Conservation (phyloP, 2,888 invertebrate species). For the Bhutanitis thaidina region DNA sequence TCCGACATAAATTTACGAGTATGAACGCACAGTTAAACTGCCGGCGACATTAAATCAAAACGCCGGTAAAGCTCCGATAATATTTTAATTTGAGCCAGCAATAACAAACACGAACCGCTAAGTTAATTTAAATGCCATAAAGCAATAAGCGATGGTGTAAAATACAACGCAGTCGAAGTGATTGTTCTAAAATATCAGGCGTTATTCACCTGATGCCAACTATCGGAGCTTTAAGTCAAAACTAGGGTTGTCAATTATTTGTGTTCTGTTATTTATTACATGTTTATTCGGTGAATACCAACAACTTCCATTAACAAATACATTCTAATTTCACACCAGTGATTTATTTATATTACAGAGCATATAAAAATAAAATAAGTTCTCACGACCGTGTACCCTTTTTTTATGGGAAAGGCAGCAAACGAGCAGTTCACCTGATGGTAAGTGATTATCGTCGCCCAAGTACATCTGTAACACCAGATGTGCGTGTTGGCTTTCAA, state of each 20-base stretch:
- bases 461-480: no score
- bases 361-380: no score
- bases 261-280: no score
- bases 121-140: conserved; percentile 30
- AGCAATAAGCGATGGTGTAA: conserved; percentile 25
- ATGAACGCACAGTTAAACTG: neutral
- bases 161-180: conserved; percentile 28
- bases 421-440: no score
- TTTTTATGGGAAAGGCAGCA: no score
- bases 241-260: conserved; percentile 5
- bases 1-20: neutral
- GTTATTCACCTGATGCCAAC: conserved; percentile 26
- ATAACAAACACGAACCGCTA: conserved; percentile 21
- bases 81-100: conserved; percentile 12
- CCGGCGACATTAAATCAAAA: neutral
- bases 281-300: no score
- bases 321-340: no score
- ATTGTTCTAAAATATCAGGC: conserved; percentile 34
- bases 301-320: no score
- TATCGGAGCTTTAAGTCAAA: neutral
- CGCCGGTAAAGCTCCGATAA: neutral
- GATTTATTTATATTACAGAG: no score
- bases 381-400: no score
- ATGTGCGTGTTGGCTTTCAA: no score
- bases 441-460: no score